These are phyloP conservation scores for Peromyscus polionotus DNA, from an alignment of 2,113 vertebrate genomes.

Conservation along the genomic window DNA sequence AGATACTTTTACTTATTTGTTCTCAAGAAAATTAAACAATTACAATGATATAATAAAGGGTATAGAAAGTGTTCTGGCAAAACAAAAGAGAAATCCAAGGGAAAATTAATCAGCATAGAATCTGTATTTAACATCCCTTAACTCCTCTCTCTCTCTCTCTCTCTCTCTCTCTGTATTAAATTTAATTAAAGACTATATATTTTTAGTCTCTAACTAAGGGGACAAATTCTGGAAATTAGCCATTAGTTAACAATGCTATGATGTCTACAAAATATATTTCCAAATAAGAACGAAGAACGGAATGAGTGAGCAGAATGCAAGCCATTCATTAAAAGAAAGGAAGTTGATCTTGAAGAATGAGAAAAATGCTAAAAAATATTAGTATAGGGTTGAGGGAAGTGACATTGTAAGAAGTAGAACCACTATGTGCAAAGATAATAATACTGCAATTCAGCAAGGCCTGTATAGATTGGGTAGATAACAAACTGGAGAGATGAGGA, in stretches of 20 bases:
- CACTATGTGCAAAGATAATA: neutral
- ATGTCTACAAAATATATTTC: neutral
- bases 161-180: neutral
- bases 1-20: neutral
- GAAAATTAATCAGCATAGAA: neutral
- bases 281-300: neutral
- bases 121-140: neutral
- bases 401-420: neutral
- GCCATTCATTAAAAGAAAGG: neutral
- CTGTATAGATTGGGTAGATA: rapidly evolving
- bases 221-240: neutral
- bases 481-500: neutral
- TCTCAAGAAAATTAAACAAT: neutral
- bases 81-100: neutral
- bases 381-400: neutral
- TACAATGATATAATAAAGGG: neutral
- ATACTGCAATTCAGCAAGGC: neutral
- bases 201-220: neutral
- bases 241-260: neutral
- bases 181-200: neutral
- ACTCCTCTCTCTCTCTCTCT: neutral
- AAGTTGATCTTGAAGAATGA: neutral
- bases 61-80: neutral
- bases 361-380: neutral
- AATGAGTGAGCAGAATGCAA: neutral